Evolutionary conservation across 2,888 invertebrate genomes (phyloP).

Genomic region (Drosophila kanekoi): DNA sequence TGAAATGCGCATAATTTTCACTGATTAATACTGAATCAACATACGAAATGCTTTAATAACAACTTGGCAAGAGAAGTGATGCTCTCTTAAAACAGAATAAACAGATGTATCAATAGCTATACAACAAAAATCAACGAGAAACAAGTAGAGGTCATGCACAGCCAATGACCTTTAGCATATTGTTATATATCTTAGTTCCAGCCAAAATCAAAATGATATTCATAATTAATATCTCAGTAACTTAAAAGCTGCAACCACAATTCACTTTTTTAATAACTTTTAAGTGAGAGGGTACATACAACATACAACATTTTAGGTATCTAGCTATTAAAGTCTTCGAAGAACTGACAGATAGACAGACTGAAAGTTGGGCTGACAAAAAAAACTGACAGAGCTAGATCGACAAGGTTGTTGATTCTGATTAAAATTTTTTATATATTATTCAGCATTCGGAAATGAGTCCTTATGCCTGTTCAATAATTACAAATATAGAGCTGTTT

Average conservation of each 20-base stretch:
- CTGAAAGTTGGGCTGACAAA: not conserved
- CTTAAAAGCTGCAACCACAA: not conserved
- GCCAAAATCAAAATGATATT: no score
- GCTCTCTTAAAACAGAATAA: no score
- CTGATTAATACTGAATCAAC: slow-evolving; percentile 16
- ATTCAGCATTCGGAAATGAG: not conserved
- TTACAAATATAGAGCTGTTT: no score
- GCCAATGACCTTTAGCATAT: no score
- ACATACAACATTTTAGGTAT: not conserved
- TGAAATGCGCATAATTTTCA: slow-evolving; percentile 36
- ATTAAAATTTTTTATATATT: not conserved
- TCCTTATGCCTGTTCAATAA: not conserved
- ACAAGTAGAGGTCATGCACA: no score
- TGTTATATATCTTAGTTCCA: no score
- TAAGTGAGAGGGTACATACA: not conserved
- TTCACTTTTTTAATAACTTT: not conserved
- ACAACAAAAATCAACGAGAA: no score
- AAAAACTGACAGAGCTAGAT: not conserved
- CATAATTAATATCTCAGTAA: no score
- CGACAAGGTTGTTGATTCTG: not conserved
- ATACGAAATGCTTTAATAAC: not conserved
- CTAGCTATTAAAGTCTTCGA: not conserved
- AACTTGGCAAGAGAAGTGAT: not conserved
- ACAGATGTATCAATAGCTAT: no score
- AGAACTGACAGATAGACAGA: not conserved